A percentile compares a stretch with the other conserved stretches of the same genome.
phyloP scores from a whole-genome alignment of 2,888 invertebrate species.

The Pomacea canaliculata region DNA sequence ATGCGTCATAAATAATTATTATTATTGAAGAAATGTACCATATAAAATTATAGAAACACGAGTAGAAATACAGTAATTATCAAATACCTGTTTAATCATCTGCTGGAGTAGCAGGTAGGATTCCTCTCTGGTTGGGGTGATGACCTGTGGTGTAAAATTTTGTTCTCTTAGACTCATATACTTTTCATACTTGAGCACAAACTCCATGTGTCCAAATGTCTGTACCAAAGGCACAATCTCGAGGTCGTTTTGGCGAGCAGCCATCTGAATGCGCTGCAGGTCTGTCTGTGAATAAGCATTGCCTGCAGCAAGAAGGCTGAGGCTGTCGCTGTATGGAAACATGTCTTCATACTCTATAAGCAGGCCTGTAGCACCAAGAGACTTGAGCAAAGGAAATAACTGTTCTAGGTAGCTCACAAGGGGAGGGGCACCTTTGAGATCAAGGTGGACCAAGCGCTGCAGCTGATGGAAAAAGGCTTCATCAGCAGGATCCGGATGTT shows the following conservation, averaged over 20 bases:
- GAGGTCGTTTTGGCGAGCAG: constrained; percentile 76
- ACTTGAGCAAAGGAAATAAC: constrained; percentile 61
- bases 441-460: constrained; percentile 80
- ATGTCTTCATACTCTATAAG: constrained; percentile 88
- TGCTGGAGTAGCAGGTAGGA: constrained; percentile 71
- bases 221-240: constrained; percentile 84
- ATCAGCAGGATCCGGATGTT: constrained; percentile 16
- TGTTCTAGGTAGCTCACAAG: constrained; percentile 72
- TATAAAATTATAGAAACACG: too few relatives aligned
- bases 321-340: constrained; percentile 80
- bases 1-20: too few relatives aligned
- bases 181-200: constrained; percentile 79
- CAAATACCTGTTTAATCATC: constrained; percentile 78
- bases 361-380: constrained; percentile 78
- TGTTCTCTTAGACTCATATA: constrained; percentile 79
- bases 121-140: constrained; percentile 29
- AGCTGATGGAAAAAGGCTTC: constrained; percentile 28
- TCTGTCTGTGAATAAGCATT: constrained; percentile 41
- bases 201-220: constrained; percentile 87
- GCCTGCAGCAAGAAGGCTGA: constrained; percentile 75
- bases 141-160: constrained; percentile 68
- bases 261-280: constrained; percentile 74
- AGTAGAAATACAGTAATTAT: too few relatives aligned
- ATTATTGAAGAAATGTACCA: too few relatives aligned
- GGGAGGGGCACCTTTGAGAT: constrained; percentile 86